Percentiles rank a stretch among this genome's conserved stretches.
These are phyloP conservation scores for Poeciliopsis prolifica DNA, from an alignment of 2,113 vertebrate genomes.

Conservation along the genomic window DNA sequence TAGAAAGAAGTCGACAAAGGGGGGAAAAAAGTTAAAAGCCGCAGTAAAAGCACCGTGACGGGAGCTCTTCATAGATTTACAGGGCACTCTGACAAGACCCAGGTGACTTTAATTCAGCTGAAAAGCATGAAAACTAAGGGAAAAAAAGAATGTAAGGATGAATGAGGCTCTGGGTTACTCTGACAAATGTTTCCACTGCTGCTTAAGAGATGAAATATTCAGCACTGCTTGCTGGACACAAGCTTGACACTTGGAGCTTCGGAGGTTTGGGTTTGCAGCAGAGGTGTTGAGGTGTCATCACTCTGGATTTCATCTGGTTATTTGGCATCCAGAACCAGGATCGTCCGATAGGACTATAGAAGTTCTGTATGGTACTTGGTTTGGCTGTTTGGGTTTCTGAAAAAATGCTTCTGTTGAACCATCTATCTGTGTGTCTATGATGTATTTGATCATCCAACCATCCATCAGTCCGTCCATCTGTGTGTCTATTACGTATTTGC, in stretches of 20 bases:
- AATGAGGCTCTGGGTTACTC: conserved; percentile 37
- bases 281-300: background rate
- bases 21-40: conserved; percentile 35
- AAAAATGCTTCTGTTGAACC: background rate
- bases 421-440: background rate
- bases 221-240: conserved; percentile 36
- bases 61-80: conserved; percentile 42
- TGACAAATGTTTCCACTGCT: conserved; percentile 45
- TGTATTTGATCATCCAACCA: background rate
- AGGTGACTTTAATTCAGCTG: conserved; percentile 50
- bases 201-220: conserved; percentile 55
- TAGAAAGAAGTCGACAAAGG: conserved; percentile 16
- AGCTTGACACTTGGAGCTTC: conserved; percentile 20
- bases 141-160: conserved; percentile 19
- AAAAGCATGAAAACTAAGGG: conserved; percentile 48
- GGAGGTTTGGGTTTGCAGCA: conserved; percentile 20
- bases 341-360: background rate
- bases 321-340: background rate
- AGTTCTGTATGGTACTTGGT: background rate
- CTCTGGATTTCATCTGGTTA: background rate
- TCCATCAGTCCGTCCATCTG: background rate
- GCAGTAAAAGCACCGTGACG: conserved; percentile 40
- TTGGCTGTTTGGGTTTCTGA: background rate
- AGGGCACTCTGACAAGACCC: conserved; percentile 37
- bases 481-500: too few species aligned